Base-by-base conservation (phyloP, 2,113 vertebrate genomes). In the Numida meleagris region DNA sequence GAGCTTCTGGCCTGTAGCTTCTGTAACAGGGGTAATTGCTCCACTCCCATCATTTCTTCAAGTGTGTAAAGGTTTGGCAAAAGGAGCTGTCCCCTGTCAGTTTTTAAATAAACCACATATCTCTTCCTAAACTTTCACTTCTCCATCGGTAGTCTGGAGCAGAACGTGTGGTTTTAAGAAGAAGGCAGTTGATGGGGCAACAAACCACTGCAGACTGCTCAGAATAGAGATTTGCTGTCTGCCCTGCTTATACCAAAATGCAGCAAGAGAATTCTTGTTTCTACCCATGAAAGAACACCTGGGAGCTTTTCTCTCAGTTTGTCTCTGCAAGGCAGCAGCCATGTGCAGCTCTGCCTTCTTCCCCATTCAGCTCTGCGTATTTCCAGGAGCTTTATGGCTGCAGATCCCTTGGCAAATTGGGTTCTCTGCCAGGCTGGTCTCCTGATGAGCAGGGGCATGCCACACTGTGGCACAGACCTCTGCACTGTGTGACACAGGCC, bases 401-500 rank as follows among this genome's bases (percentile, higher is more conserved):
- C 34, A 40, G 62, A 51, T 4, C 25, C 10, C 40, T 68, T 2
- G 6, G 38, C 20, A 4, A 0, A 0, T 16, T 0, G 5, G 21
- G 14, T 8, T 82, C 40, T 74, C n/a, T 38, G 74, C 57, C 57
- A 19, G 0, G 2, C 34, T 12, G 10, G 13, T 74, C 36, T 67
- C 23, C 59, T 74, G 45, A 24, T 33, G 57, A 21, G 20, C n/a
- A 59, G 57, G 57, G 18, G 13, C 13, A 23, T 14, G 8, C 33
- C 19, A 58, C 55, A 58, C 31, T n/a, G 18, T 58, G 18, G 55
- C 55, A n/a, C 55, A 58, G 55, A 33, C n/a, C 57, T 34, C 20
- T 29, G 18, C 55, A 11, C 53, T 18, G 16, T 55, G 17, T 33
- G 16, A 29, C 31, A 33, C 18, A 20, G 31, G 17, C 29, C 53